Evolutionary conservation across 53 echinoderm and acorn worm genomes (phyloP), one percentile per base, ranked within the genome.

Genomic region (Hippasteria phrygiana): DNA sequence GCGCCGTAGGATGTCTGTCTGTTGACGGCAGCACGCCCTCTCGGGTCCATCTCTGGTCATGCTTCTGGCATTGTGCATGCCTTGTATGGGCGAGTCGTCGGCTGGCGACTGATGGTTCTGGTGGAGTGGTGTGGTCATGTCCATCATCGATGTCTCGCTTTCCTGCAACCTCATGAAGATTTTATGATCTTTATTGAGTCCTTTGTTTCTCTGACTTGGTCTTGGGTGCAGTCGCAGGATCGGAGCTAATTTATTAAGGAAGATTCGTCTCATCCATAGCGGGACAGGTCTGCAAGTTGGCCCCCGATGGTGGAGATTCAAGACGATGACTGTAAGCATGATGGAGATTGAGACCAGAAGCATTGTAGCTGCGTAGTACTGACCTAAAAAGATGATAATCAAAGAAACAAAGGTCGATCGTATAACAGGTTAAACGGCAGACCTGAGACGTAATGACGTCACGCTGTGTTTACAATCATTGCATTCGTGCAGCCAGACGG

Each of bases 301-400:
- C 7, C 99, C 98, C 41, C 99, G 88, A 81, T 96, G 96, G 65
- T 99, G 99, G 0, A 99, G 95, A 64, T 98, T 99, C 43, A 99
- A 42, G 9, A 99, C 93, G 13, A 93, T 90, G 22, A 96, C 93
- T 4, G 99, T 99, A 14, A 99, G 87, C 74, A 96, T 93, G 51
- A 99, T 94, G 39, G 99, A 99, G 35, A 99, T 64, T 11, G 99
- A 99, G 7, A 99, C 98, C 18, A 99, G 93, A 22, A 99, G 83
- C 99, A 99, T 99, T 1, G 99, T 99, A 13, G 94, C 94, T 10
- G 93, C 99, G 75, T 99, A 99, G 62, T 99, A 99, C 69, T 99
- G 96, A 76, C 99, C 99, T 97, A 72, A 6, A 87, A 74, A 24
- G 28, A 14, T 24, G 29, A 8, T 37, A 40, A 7, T 22, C 39